A percentile compares a stretch with the other conserved stretches of the same genome.
Evolutionary conservation across 2,797 vertebrate genomes (phyloP).

Genomic region (Neosalanx taihuensis): DNA sequence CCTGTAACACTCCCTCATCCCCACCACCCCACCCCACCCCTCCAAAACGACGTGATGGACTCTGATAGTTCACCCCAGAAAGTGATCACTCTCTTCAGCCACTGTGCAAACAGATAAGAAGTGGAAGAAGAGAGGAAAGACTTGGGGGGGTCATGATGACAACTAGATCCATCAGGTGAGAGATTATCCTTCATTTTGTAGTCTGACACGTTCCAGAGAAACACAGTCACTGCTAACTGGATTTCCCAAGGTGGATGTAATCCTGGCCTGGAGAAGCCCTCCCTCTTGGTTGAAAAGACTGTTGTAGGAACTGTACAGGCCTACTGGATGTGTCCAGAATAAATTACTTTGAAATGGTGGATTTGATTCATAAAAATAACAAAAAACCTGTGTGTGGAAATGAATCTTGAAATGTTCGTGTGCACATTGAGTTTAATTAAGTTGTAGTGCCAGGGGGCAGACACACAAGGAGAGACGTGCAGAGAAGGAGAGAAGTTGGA

Average conservation of each 20-base stretch:
- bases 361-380: background rate
- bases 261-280: too few relatives aligned
- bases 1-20: background rate
- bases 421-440: background rate
- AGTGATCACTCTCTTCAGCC: background rate
- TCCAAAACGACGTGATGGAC: background rate
- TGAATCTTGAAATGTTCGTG: background rate
- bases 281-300: too few relatives aligned
- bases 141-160: background rate
- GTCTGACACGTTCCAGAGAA: background rate
- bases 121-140: background rate
- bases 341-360: background rate
- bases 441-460: background rate
- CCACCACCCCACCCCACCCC: too few relatives aligned
- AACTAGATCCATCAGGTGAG: background rate
- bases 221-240: background rate
- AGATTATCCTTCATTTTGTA: background rate
- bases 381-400: background rate
- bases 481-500: background rate
- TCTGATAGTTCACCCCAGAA: background rate
- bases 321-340: background rate
- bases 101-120: background rate
- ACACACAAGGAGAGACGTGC: background rate
- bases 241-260: background rate
- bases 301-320: too few relatives aligned